phyloP scores from a whole-genome alignment of 2,113 vertebrate species.

The Lepidothrix coronata region DNA sequence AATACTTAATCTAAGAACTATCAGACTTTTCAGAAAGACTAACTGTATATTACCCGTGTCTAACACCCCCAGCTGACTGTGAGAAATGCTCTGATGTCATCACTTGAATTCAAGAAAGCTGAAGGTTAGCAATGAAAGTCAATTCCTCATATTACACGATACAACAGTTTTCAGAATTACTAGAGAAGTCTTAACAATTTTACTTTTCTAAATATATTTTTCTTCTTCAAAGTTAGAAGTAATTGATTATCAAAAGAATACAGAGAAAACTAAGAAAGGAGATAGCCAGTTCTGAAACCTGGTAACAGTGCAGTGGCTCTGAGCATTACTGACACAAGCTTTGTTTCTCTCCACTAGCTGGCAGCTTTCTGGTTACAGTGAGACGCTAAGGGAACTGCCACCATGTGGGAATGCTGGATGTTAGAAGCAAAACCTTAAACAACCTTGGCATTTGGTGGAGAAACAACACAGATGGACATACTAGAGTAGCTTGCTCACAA shows the following conservation, averaged over 20 bases:
- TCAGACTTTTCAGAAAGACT: background rate
- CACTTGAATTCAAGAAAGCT: background rate
- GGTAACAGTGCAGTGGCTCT: background rate
- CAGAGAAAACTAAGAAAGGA: background rate
- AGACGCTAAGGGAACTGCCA: background rate
- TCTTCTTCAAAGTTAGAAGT: background rate
- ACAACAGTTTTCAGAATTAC: background rate
- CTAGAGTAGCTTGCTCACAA: background rate
- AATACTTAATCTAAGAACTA: background rate
- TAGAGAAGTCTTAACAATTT: background rate
- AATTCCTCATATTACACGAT: background rate
- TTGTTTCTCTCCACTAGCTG: background rate
- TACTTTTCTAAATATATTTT: background rate
- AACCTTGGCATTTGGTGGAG: background rate
- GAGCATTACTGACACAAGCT: background rate
- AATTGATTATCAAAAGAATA: background rate
- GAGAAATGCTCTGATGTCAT: background rate
- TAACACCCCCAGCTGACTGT: background rate
- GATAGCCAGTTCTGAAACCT: background rate
- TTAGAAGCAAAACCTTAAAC: conserved; percentile 2
- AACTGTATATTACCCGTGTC: background rate
- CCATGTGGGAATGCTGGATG: background rate
- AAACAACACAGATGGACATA: background rate
- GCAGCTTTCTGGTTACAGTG: background rate
- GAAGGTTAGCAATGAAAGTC: background rate